These are phyloP conservation scores for Cremastobaeus sp. DNA, from an alignment of 2,888 invertebrate genomes.

Conservation along the genomic window DNA sequence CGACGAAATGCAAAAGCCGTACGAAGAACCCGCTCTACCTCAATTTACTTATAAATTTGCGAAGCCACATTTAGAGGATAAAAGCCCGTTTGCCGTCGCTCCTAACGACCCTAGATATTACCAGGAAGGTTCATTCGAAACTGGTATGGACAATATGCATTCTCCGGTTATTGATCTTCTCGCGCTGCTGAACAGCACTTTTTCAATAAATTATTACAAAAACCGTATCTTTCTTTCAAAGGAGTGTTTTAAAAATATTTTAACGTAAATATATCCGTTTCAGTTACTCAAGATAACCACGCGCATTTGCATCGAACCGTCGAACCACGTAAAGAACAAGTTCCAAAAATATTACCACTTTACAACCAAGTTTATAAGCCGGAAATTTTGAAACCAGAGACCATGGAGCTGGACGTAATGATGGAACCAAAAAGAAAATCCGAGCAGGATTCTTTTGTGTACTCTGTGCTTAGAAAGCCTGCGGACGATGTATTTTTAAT, in stretches of 20 bases:
- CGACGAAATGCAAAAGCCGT: constrained; percentile 38
- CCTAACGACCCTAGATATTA: constrained; percentile 78
- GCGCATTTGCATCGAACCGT: constrained; percentile 14
- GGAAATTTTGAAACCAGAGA: constrained; percentile 40
- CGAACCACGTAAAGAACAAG: constrained; percentile 10
- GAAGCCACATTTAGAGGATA: constrained; percentile 62
- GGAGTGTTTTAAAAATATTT: no score
- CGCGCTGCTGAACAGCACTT: no score
- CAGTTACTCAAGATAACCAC: constrained; percentile 38
- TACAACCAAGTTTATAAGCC: constrained; percentile 31
- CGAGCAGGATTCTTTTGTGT: constrained; percentile 67
- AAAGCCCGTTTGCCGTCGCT: constrained; percentile 73
- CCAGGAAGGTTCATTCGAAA: constrained; percentile 62
- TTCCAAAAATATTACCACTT: constrained; percentile 21
- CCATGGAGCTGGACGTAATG: constrained; percentile 47
- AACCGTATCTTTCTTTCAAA: no score
- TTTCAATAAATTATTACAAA: no score
- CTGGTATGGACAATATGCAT: no score
- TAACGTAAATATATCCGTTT: no score
- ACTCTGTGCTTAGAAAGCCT: constrained; percentile 68
- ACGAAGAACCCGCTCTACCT: constrained; percentile 59
- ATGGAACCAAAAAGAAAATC: constrained; percentile 66
- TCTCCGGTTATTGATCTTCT: no score
- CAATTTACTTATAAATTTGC: constrained; percentile 73
- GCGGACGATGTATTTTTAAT: constrained; percentile 77